Evolutionary conservation across 2,113 vertebrate genomes (phyloP), one percentile per base, ranked within the genome.

Genomic region (Osmerus eperlanus): DNA sequence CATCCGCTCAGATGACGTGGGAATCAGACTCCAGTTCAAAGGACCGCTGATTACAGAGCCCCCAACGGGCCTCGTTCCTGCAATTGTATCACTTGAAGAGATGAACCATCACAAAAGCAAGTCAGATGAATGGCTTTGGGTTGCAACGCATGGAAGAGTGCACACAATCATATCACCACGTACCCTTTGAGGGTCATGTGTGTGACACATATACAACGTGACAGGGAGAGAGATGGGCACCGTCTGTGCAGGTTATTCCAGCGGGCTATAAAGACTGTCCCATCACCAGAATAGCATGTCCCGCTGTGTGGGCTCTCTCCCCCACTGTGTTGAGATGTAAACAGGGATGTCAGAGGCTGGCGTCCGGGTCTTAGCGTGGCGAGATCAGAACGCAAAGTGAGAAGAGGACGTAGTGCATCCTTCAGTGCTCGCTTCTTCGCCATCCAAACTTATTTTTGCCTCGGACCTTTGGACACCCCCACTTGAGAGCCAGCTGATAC

Each of bases 281-380:
- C 69, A 78, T 75, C 82, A 84, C 72, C 81, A 78, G 70, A 82
- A 82, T 75, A 72, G 53, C 67, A 67, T 72, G 18, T 67, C 68
- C 63, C 54, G 52, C 56, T 19, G 74, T 66, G 58, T 29, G 4
- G 72, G 70, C 72, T 59, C 52, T 59, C 52, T 25, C 82, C 74
- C 84, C 77, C 12, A 54, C 71, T 72, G 79, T 56, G 84, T 79
- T 78, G 62, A 65, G 77, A 80, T 87, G 72, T 77, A 87, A 87
- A 88, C 80, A 86, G 67, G 74, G 75, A 83, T 81, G 71, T 78
- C 81, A 86, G 74, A 63, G 69, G 62, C 70, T 47, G 41, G 1
- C 41, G 8, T 47, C 25, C 25, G 25, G 25, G 25, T 28, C 25
- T 28, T 28, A 28, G 25, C 25, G 25, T 28, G 25, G 25, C 25